Percentiles rank a stretch among this genome's conserved stretches.
Conservation (phyloP, 2,888 invertebrate species). For the Drosophila multiciliata region DNA sequence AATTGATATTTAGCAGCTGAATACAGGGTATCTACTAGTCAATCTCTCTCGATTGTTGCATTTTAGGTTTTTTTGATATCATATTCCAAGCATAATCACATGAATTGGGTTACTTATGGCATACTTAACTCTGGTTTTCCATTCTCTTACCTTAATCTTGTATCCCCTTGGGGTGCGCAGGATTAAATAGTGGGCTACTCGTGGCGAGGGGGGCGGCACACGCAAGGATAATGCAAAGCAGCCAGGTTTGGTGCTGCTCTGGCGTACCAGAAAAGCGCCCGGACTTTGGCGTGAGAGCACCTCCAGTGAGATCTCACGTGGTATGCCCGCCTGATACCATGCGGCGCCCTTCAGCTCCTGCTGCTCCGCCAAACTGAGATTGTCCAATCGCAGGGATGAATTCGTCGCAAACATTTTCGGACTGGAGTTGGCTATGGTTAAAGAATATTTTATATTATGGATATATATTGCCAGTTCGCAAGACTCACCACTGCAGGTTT, state of each 20-base stretch:
- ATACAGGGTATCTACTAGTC: background rate
- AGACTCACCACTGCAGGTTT: slow-evolving; percentile 83
- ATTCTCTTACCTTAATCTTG: slow-evolving; percentile 92
- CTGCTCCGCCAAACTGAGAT: slow-evolving; percentile 89
- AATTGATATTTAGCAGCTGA: background rate
- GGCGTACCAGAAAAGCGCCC: slow-evolving; percentile 97
- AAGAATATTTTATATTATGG: background rate
- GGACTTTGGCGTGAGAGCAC: slow-evolving; percentile 95
- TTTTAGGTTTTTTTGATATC: too few species aligned
- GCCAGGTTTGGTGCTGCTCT: slow-evolving; percentile 96
- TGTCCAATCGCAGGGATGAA: slow-evolving; percentile 86
- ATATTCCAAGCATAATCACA: background rate
- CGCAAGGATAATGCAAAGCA: slow-evolving; percentile 97
- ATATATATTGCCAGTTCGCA: background rate
- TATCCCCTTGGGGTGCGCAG: slow-evolving; percentile 94
- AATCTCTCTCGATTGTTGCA: too few species aligned
- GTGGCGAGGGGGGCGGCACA: slow-evolving; percentile 92
- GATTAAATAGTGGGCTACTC: slow-evolving; percentile 97
- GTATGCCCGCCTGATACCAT: slow-evolving; percentile 98
- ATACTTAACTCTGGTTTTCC: background rate
- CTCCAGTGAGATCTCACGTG: slow-evolving; percentile 96
- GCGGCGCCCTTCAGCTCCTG: slow-evolving; percentile 94
- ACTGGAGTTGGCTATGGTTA: slow-evolving; percentile 84
- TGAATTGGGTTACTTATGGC: background rate
- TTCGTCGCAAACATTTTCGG: slow-evolving; percentile 86